Base-by-base conservation (phyloP, 2,888 invertebrate genomes). In the Erebia palarica region DNA sequence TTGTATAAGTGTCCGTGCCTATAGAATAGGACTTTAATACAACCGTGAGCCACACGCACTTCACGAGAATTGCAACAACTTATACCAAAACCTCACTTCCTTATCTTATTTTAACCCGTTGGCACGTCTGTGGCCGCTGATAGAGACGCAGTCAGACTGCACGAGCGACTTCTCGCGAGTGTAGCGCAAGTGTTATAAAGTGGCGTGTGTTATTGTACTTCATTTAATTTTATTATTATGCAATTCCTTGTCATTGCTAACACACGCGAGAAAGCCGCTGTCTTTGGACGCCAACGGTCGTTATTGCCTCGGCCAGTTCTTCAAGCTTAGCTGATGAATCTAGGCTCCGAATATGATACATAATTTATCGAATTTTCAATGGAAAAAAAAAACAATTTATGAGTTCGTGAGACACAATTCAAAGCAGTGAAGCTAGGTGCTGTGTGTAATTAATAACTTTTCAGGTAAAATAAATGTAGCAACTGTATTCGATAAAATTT, bases 221-320 rank as follows among this genome's bases (percentile, higher is more conserved):
- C 8, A 27, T 36, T 14, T 59, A 55, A 55, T 55, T 9, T 55
- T 55, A 55, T 36, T 59, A 59, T 59, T 59, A 59, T 59, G 58
- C 58, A 36, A 36, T 16, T 10, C 8, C 13, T 8, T 21, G 21
- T 57, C 11, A 21, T 21, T 7, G 57, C 57, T 7, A 14, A 4
- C 58, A n/a, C 36, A 9, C 36, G 58, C 8, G 58, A 36, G 27
- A 8, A 18, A 16, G 16, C 18, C 55, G 10, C 16, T 51, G n/a
- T 51, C 14, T n/a, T 14, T 14, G 14, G 14, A 51, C 51, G 14
- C 51, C n/a, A n/a, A 8, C 51, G 14, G n/a, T n/a, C 14, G 7
- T n/a, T 14, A 8, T 49, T 13, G 0, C 14, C 13, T 13, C 49
- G 14, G 14, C 49, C 14, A 14, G 51, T n/a, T 14, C 16, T 14